Base-by-base conservation (phyloP, 2,113 vertebrate genomes). In the Alligator mississippiensis region DNA sequence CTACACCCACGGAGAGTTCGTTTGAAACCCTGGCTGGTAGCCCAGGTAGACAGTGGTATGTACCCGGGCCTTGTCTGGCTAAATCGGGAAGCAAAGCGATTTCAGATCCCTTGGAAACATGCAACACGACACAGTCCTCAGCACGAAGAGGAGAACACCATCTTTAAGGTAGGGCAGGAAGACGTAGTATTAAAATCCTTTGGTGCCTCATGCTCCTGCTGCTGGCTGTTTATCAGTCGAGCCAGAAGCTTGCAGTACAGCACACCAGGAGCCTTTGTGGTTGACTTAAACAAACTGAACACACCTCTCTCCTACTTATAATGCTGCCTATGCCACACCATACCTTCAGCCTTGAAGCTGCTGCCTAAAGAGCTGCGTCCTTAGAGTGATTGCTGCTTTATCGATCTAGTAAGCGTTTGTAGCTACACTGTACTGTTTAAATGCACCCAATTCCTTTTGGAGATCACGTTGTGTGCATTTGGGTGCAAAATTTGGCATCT, bases 41-140 rank as follows among this genome's bases (percentile, higher is more conserved):
- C 99, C 75, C 99, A 99, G 97, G 99, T 99, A 86, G 99, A 99
- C 78, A 99, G 98, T 3, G 99, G 98, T 0, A 97, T 98, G 61
- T 99, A 99, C 89, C 98, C 99, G 0, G 99, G 99, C 61, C 98
- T 99, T 16, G 95, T 98, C 92, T 99, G 99, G 99, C 96, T 99
- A 1, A 98, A 99, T 95, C 98, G 99, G 1, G 99, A 99, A 18
- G 98, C 98, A 3, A 99, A 99, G 91, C 98, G 99, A 38, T 99
- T 99, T 96, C 99, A 98, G 97, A 99, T 99, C 93, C 99, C 99
- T 17, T 99, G 99, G 99, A 99, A 99, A 92, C 99, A 99, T 16
- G 99, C 99, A 0, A 99, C 99, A 0, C 98, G 99, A 54, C 99
- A 99, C 97, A 99, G 99, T 38, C 99, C 99, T 0, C 99, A 99